phyloP scores from a whole-genome alignment of 2,888 invertebrate genomes.

The Drosophila buzzatii region DNA sequence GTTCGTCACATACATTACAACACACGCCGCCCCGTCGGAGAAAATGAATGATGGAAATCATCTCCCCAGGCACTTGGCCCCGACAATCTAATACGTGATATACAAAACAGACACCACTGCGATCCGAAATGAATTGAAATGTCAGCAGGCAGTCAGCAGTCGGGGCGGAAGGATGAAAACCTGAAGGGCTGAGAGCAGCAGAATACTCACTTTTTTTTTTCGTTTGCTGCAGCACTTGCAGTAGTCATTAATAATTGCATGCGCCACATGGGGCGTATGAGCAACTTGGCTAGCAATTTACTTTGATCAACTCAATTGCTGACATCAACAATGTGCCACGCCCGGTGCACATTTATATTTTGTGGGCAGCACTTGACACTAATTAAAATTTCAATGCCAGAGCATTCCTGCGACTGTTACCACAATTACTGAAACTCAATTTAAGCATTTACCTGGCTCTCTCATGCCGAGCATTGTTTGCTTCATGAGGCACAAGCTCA shows the following conservation, averaged over 20 bases:
- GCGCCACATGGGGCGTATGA: conserved; percentile 55
- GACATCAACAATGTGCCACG: conserved; percentile 34
- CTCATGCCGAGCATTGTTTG: conserved; percentile 12
- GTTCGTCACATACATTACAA: too few species aligned
- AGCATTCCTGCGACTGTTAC: conserved; percentile 34
- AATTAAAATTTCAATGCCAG: conserved; percentile 82
- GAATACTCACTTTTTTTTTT: background rate
- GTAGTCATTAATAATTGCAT: conserved; percentile 67
- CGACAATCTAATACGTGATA: conserved; percentile 58
- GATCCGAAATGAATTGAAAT: conserved; percentile 62
- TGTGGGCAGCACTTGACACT: conserved; percentile 66
- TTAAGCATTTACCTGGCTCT: conserved; percentile 44
- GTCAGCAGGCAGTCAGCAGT: conserved; percentile 43
- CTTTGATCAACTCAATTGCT: conserved; percentile 58
- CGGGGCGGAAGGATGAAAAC: background rate
- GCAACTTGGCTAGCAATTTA: conserved; percentile 52
- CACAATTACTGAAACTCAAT: conserved; percentile 61
- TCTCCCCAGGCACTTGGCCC: conserved; percentile 66
- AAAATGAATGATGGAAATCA: conserved; percentile 77
- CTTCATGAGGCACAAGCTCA: conserved; percentile 17
- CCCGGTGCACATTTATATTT: conserved; percentile 44
- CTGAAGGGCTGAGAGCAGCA: background rate
- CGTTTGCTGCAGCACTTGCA: conserved; percentile 36
- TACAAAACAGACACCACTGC: conserved; percentile 34
- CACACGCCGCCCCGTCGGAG: conserved; percentile 29